Evolutionary conservation across 1,140 invertebrate genomes (phyloP).

Genomic region (Microplitis mediator): DNA sequence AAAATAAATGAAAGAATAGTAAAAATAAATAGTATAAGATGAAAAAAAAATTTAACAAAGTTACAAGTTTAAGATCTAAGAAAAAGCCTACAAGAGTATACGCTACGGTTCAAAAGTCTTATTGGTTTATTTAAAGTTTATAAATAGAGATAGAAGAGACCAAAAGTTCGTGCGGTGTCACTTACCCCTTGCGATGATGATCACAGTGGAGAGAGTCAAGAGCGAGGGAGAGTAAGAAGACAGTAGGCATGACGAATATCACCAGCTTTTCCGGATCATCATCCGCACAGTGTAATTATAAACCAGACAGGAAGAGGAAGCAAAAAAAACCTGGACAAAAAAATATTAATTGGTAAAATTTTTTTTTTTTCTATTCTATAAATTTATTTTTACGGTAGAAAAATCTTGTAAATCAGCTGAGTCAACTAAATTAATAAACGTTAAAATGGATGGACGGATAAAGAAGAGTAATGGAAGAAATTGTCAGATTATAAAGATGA

Average conservation of each 20-base stretch:
- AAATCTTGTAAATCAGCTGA: no score
- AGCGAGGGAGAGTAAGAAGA: background rate
- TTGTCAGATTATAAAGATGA: background rate
- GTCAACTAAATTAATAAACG: background rate
- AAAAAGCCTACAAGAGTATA: slow-evolving; percentile 22
- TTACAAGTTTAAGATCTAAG: slow-evolving; percentile 9
- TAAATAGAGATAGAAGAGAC: slow-evolving; percentile 52
- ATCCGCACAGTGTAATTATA: slow-evolving; percentile 4
- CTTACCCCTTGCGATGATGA: slow-evolving; percentile 47
- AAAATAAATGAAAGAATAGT: background rate
- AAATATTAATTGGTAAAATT: background rate
- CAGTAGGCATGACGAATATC: background rate
- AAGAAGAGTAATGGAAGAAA: background rate
- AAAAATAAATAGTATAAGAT: background rate
- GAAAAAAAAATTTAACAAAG: slow-evolving; percentile 20
- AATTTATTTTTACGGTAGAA: no score
- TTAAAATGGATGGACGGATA: background rate
- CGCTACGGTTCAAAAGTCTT: slow-evolving; percentile 51
- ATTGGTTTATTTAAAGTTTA: slow-evolving; percentile 58
- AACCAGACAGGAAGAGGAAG: background rate
- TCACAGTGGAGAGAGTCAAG: background rate
- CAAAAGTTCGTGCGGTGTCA: slow-evolving; percentile 55
- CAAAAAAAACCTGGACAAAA: background rate
- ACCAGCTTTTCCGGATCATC: slow-evolving; percentile 13
- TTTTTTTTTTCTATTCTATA: no score